Base-by-base conservation (phyloP, 2,888 invertebrate species). In the Synanthedon vespiformis region DNA sequence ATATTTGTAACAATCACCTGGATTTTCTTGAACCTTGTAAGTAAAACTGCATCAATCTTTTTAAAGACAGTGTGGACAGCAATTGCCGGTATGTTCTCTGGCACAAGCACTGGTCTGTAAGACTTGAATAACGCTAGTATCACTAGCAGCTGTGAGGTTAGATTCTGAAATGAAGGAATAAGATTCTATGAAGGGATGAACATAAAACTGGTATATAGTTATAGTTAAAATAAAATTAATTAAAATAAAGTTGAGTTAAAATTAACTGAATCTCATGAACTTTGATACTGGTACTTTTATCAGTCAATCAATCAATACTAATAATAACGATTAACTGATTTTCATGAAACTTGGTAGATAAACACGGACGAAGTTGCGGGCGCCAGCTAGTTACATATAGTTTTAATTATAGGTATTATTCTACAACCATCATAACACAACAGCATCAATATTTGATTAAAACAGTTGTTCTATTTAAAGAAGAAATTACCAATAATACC, bases 51-150 rank as follows among this genome's bases (percentile, higher is more conserved):
- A 61, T 87, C 84, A 12, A 80, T 60, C 61, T 85, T 86, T 59
- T 72, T 80, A 58, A 88, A 88, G 5, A 77, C 76, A 27, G 75
- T 75, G 53, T 84, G 78, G 53, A 84, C 70, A 1, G 86, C 79
- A 44, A 85, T 73, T 1, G 80, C 78, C 0, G 87, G 84, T 0
- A 88, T 60, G 57, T 80, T 73, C 57, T 88, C 88, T 0, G 88
- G 88, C 1, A 88, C 88, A 71, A 74, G 81, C 57, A 88, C 87
- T 0, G 88, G 88, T 58, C 74, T 83, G 60, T 83, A 87, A 0
- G 88, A 84, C 61, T 88, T 88, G 61, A 84, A 88, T 44, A 88
- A 61, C 0, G 82, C 81, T 12, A 88, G 59, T 5, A 88, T 57
- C 0, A 82, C 82, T 68, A 80, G 80, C 1, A 88, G 59, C 56